Base-by-base conservation (phyloP, 1,140 invertebrate genomes). In the Drosophila varians region DNA sequence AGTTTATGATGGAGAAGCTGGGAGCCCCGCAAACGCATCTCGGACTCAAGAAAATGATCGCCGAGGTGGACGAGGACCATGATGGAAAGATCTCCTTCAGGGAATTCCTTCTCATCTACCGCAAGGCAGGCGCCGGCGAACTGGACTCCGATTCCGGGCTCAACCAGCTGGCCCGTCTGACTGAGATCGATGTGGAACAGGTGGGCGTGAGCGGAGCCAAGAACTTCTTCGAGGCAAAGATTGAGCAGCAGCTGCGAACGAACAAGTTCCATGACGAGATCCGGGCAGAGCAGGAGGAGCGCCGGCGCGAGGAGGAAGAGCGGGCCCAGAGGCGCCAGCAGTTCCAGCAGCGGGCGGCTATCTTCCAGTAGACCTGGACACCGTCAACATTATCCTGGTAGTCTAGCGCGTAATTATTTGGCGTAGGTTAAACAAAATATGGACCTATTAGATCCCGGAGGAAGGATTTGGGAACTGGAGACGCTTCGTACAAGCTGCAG, bases 1-100 rank as follows among this genome's bases (percentile, higher is more conserved):
- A 99, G 91, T 92, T 95, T 8, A 98, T 99, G 97, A 99, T 99
- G 98, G 98, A 99, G 91, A 96, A 96, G 43, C 92, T 99, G n/a
- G 97, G 96, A 14, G 97, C 96, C 7, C 97, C 97, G 9, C 98
- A 99, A 91, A 99, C 98, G 6, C 98, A 99, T 92, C 92, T 99
- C 3, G 96, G 96, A 0, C 93, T 99, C 4, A 99, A 99, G 90
- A 94, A 94, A 28, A 99, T 99, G 98, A 99, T 99, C 74, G 94
- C 96, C 58, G 96, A 97, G 92, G 96, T 98, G 11, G 97, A 98
- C 89, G 97, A 98, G 91, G 97, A 99, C 88, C 92, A 94, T 16
- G 97, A 98, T 90, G 94, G 94, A 26, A 96, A 95, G 87, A 96
- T 98, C 62, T 97, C 96, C 74, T 99, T 98, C 91, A 94, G 97